Conservation (phyloP, 2,113 vertebrate genomes). For the Aramus guarauna region DNA sequence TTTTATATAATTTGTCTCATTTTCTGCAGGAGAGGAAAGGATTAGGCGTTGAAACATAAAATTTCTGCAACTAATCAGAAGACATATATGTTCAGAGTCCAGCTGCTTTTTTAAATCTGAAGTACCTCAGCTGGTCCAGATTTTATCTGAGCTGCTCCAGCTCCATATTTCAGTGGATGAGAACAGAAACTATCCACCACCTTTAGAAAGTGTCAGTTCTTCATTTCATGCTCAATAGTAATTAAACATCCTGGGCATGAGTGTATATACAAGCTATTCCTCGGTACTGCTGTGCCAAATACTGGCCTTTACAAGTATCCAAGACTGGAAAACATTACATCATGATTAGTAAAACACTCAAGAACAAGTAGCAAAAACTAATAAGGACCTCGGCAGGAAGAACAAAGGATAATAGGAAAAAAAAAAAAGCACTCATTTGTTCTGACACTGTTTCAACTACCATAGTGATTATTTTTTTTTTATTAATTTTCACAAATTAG, state of each 20-base stretch:
- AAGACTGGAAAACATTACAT: background rate
- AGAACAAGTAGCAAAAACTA: slow-evolving; percentile 20
- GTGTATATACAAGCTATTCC: slow-evolving; percentile 12
- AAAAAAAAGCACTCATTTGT: background rate
- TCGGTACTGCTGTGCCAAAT: background rate
- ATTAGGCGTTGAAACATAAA: background rate
- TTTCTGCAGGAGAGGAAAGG: background rate
- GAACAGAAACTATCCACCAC: background rate
- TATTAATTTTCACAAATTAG: background rate
- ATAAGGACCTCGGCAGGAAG: background rate
- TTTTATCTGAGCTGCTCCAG: background rate
- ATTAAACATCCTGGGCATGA: background rate
- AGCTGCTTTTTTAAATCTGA: background rate
- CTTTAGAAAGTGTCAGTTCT: background rate
- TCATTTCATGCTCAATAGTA: background rate
- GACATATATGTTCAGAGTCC: background rate
- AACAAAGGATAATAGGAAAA: background rate
- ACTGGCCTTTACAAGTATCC: background rate
- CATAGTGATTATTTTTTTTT: background rate
- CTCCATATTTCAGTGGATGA: background rate
- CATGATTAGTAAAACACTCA: background rate
- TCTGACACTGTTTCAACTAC: background rate
- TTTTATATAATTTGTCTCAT: background rate
- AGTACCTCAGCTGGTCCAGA: background rate
- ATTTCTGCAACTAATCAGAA: slow-evolving; percentile 4